Conservation (phyloP, 2,797 vertebrate genomes). For the Cyclopterus lumpus region DNA sequence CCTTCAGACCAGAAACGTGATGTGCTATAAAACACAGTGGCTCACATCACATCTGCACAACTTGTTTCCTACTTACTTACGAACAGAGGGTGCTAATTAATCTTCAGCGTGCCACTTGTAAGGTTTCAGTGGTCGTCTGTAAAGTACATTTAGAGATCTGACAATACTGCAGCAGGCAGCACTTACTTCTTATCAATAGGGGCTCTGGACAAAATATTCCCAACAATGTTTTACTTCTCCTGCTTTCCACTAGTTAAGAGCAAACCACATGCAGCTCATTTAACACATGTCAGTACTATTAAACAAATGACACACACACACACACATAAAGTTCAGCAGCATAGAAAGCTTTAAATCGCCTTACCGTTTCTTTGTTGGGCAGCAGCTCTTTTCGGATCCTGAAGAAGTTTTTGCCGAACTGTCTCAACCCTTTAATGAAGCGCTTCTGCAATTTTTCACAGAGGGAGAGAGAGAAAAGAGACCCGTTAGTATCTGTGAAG, state of each 20-base stretch:
- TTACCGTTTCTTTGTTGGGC: conserved; percentile 99
- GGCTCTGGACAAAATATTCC: conserved; percentile 42
- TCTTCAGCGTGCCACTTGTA: conserved; percentile 39
- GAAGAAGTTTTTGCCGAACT: conserved; percentile 99
- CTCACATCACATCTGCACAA: conserved; percentile 53
- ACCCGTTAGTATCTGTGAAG: conserved; percentile 59
- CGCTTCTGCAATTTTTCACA: conserved; percentile 89
- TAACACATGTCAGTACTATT: background rate
- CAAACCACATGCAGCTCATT: conserved; percentile 30
- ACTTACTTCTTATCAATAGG: conserved; percentile 58
- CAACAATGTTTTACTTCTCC: conserved; percentile 24
- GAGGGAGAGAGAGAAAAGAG: conserved; percentile 42
- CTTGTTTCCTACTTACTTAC: conserved; percentile 58
- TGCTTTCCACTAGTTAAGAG: conserved; percentile 27
- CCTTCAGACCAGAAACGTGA: conserved; percentile 27
- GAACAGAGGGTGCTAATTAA: conserved; percentile 59
- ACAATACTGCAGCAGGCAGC: conserved; percentile 37
- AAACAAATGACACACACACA: conserved; percentile 31
- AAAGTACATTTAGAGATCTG: conserved; percentile 37
- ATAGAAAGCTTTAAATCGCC: conserved; percentile 59
- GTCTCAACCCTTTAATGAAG: conserved; percentile 98
- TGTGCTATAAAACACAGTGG: conserved; percentile 39
- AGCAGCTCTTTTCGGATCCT: conserved; percentile 99
- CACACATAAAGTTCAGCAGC: conserved; percentile 7
- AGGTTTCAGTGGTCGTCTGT: conserved; percentile 27